Conservation (phyloP, 2,113 vertebrate genomes). For the Saccopteryx leptura region DNA sequence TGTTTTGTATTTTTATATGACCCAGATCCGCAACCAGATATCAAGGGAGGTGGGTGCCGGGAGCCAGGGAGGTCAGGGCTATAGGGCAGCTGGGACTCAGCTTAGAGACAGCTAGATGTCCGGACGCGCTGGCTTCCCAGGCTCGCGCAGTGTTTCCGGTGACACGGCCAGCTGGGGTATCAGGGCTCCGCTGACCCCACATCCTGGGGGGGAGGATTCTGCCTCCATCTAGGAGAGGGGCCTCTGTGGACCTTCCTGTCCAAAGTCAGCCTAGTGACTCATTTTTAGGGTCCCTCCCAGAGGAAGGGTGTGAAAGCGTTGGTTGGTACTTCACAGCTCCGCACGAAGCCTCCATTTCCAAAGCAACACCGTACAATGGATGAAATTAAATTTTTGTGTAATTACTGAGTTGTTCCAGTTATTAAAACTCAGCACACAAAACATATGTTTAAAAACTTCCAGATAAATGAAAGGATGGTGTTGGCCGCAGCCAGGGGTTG, state of each 20-base stretch:
- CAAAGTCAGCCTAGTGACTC: accelerated
- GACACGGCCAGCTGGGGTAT: background rate
- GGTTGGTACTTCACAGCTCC: background rate
- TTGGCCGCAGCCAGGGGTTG: background rate
- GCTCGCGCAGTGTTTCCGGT: accelerated
- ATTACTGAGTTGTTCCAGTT: background rate
- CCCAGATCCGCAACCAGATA: background rate
- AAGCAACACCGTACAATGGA: background rate
- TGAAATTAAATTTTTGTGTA: background rate
- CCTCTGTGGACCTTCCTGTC: background rate
- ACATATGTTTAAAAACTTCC: background rate
- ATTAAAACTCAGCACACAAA: background rate
- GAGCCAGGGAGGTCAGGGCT: accelerated
- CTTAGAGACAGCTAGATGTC: accelerated
- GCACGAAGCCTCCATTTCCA: accelerated
- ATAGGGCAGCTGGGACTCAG: accelerated
- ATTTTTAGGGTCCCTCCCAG: accelerated
- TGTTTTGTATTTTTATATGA: background rate
- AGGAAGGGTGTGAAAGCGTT: accelerated
- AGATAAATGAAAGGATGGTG: background rate
- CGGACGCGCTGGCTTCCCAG: accelerated
- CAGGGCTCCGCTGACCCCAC: accelerated
- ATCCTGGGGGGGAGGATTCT: accelerated
- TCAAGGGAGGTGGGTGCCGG: accelerated
- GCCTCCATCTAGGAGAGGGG: background rate